Percentiles rank a stretch among this genome's conserved stretches.
Evolutionary conservation across 2,888 invertebrate species (phyloP).

Genomic region (Empis stercorea): DNA sequence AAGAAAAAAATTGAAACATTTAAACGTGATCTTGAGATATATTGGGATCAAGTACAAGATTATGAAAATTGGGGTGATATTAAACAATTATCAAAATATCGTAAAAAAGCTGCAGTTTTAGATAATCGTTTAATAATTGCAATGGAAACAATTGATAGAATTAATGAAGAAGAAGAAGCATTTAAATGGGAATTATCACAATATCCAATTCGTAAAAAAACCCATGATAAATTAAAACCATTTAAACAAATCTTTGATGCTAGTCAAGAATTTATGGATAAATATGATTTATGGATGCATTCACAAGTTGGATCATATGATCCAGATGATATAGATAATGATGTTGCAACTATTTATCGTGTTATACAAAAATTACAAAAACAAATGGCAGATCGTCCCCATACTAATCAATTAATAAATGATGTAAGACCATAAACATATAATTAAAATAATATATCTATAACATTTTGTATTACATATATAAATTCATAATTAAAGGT

Average conservation of each 20-base stretch:
- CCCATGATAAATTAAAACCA: conserved; percentile 68
- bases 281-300: conserved; percentile 75
- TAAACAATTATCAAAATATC: conserved; percentile 67
- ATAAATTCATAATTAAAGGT: conserved; percentile 12
- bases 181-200: conserved; percentile 80
- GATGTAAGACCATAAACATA: conserved; percentile 32
- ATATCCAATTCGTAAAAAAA: conserved; percentile 70
- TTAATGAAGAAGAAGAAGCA: conserved; percentile 82
- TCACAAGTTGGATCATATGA: conserved; percentile 69
- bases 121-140: conserved; percentile 55
- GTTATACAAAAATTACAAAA: conserved; percentile 81
- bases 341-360: conserved; percentile 38
- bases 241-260: conserved; percentile 81
- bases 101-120: conserved; percentile 63
- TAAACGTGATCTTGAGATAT: conserved; percentile 65
- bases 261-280: conserved; percentile 72
- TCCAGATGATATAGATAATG: conserved; percentile 72
- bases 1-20: conserved; percentile 70
- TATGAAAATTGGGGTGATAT: conserved; percentile 81
- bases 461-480: too few relatives aligned
- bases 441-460: too few relatives aligned
- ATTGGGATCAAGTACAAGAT: conserved; percentile 68
- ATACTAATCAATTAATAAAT: conserved; percentile 56
- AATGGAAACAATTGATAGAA: conserved; percentile 67
- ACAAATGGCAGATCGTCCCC: conserved; percentile 62